Conservation (phyloP, 2,888 invertebrate species). For the Ormia ochracea region DNA sequence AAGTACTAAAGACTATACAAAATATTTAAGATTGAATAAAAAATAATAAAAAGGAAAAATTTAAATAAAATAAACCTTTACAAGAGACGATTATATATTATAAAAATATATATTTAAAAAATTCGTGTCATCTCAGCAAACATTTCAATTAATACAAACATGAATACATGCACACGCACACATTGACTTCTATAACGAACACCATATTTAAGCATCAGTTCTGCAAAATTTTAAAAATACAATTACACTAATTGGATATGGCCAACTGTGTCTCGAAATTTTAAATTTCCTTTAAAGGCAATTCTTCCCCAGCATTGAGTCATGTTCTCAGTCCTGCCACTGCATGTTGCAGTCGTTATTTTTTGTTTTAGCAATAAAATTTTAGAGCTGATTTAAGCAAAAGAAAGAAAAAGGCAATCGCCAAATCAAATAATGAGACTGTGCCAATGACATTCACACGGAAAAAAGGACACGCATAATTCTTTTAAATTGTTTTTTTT, state of each 20-base stretch:
- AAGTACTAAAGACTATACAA: no score
- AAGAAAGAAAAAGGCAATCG: constrained; percentile 1
- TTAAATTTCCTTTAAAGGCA: background rate
- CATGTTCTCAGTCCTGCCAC: background rate
- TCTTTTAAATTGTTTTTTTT: background rate
- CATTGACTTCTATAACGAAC: no score
- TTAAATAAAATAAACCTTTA: no score
- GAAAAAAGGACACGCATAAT: constrained; percentile 26
- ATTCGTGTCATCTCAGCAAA: no score
- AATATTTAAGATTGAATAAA: no score
- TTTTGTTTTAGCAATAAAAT: constrained; percentile 10
- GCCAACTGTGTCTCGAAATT: constrained; percentile 27
- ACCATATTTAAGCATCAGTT: no score
- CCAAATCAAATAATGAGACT: constrained; percentile 46
- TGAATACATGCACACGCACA: background rate
- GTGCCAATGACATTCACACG: constrained; percentile 51
- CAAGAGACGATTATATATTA: no score
- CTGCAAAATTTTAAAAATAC: background rate
- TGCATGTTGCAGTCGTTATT: background rate
- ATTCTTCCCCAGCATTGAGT: background rate
- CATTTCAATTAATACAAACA: no score
- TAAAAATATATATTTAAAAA: no score
- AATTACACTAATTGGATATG: constrained; percentile 32
- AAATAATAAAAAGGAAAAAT: no score
- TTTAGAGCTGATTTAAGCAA: background rate